Conservation (phyloP, 2,888 invertebrate genomes). For the Phengaris alcon region DNA sequence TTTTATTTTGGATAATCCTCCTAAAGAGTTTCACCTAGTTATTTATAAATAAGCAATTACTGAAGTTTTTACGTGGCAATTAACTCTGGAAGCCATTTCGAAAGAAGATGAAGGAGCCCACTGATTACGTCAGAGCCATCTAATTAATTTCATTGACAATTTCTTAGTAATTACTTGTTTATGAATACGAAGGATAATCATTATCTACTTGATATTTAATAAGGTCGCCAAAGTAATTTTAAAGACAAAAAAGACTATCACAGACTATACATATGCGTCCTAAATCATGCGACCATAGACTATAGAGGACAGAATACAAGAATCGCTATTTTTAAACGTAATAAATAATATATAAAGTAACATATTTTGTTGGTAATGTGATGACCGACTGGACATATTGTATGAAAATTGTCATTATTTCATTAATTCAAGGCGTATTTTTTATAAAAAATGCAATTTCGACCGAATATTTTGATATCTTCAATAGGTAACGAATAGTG, state of each 20-base stretch:
- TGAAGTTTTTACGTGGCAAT: background rate
- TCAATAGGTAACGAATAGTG: too few relatives aligned
- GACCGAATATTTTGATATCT: too few relatives aligned
- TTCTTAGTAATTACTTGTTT: background rate
- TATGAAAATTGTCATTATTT: too few relatives aligned
- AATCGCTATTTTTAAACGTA: background rate
- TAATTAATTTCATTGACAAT: background rate
- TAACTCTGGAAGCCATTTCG: background rate
- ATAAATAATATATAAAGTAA: too few relatives aligned
- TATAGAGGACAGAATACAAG: slow-evolving; percentile 12
- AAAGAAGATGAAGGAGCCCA: background rate
- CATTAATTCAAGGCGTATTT: too few relatives aligned
- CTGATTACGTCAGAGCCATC: background rate
- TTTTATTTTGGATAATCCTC: background rate
- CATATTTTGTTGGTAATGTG: too few relatives aligned
- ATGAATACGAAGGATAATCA: background rate
- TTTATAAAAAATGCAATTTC: too few relatives aligned
- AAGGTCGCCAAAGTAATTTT: background rate
- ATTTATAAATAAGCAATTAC: background rate
- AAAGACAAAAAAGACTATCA: slow-evolving; percentile 13
- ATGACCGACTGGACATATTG: too few relatives aligned
- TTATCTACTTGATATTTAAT: background rate
- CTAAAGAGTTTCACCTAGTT: background rate
- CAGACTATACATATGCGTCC: slow-evolving; percentile 23
- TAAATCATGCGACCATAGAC: background rate